Evolutionary conservation across 2,113 vertebrate species (phyloP), one percentile per base, ranked within the genome.

Genomic region (Grallaria varia): DNA sequence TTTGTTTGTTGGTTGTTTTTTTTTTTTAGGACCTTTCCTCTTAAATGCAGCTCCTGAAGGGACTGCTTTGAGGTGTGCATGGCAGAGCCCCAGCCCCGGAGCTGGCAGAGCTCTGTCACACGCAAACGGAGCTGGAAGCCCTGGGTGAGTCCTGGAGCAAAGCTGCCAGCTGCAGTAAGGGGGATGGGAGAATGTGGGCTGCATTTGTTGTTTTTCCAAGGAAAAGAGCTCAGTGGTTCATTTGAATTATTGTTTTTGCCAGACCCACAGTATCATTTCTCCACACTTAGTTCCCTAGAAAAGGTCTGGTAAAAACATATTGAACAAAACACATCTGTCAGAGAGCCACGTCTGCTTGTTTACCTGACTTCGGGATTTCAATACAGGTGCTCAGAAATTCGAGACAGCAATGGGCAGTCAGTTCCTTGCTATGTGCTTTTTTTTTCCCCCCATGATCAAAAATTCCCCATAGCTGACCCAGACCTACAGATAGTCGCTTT

Each of bases 121-220:
- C 1, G 0, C 4, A 2, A 24, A 10, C 1, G 0, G 56, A 40
- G 73, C 47, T 3, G 27, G 44, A 59, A 74, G 58, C 66, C 40
- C 52, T 0, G 23, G 45, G 66, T 31, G 18, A 17, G 24, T 81
- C 45, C 83, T 67, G 49, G 2, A 93, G 90, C 42, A 58, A 53
- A 77, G 79, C 78, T 72, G 80, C 74, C 79, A 78, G 63, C 35
- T 35, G 81, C 4, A 1, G 37, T 40, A 37, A 88, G 94, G 83
- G 93, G 91, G 93, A 92, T 93, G 95, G 95, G 93, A 93, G 12
- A 63, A n/a, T 42, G 74, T 89, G 77, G 94, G 90, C 76, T 87
- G 74, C 53, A 30, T 52, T 69, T 75, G 66, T 90, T 95, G 84
- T 90, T 94, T 76, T 97, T 92, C 74, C 89, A 91, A 74, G 13